Evolutionary conservation across 2,888 invertebrate species (phyloP).

Genomic region (Eilema griseolum): DNA sequence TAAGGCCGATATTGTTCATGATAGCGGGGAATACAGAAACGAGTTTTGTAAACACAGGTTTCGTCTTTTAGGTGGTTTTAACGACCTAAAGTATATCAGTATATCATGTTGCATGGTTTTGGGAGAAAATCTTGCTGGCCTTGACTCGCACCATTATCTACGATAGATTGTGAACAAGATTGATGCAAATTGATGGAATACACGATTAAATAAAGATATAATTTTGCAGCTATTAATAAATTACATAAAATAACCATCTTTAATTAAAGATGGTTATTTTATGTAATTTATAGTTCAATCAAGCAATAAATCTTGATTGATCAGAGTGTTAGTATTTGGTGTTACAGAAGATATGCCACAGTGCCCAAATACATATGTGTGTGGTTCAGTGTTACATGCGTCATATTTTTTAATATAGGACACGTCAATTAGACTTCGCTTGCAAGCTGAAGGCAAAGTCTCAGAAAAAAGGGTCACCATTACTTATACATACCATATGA

Average conservation of each 20-base stretch:
- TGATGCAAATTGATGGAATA: not conserved
- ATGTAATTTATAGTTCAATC: not conserved
- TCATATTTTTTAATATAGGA: too few relatives aligned
- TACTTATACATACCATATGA: too few relatives aligned
- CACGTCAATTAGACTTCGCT: too few relatives aligned
- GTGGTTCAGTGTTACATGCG: too few relatives aligned
- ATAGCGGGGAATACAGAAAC: conserved; percentile 2
- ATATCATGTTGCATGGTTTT: not conserved
- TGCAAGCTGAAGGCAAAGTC: too few relatives aligned
- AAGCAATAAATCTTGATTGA: not conserved
- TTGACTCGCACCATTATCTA: not conserved
- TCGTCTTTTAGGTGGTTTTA: conserved; percentile 8
- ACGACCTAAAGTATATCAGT: not conserved
- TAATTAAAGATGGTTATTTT: not conserved
- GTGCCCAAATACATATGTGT: too few relatives aligned
- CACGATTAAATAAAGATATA: not conserved
- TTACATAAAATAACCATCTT: too few relatives aligned
- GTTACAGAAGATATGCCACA: too few relatives aligned
- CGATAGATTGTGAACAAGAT: not conserved
- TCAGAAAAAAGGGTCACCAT: too few relatives aligned
- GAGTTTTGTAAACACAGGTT: conserved; percentile 11
- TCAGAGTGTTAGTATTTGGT: not conserved
- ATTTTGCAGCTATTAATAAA: not conserved
- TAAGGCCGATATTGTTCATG: conserved; percentile 11
- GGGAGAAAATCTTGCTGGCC: not conserved